Evolutionary conservation across 2,888 invertebrate species (phyloP).

Genomic region (Apocheima hispidaria): DNA sequence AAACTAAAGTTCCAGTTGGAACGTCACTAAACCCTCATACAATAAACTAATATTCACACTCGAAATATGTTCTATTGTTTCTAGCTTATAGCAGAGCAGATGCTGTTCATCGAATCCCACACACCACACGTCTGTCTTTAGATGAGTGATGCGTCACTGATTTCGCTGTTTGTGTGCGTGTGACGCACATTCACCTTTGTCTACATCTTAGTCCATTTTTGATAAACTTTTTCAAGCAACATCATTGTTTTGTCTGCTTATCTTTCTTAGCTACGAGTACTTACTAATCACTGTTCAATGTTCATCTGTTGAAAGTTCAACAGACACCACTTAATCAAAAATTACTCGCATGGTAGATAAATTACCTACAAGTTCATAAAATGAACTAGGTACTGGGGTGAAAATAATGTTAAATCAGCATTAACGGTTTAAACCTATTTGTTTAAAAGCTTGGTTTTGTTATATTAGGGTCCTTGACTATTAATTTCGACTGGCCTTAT

Average conservation of each 20-base stretch:
- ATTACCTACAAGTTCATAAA: too few species aligned
- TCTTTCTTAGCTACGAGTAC: not conserved
- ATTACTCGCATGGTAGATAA: not conserved
- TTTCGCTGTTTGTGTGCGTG: slow-evolving; percentile 24
- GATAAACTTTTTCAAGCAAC: slow-evolving; percentile 19
- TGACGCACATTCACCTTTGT: slow-evolving; percentile 23
- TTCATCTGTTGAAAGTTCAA: slow-evolving; percentile 10
- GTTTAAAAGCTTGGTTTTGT: too few species aligned
- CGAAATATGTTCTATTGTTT: slow-evolving; percentile 22
- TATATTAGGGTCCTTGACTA: too few species aligned
- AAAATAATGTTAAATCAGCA: too few species aligned
- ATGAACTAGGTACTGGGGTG: too few species aligned
- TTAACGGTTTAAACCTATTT: too few species aligned
- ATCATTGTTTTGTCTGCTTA: slow-evolving; percentile 23
- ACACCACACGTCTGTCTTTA: slow-evolving; percentile 21
- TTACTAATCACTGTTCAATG: slow-evolving; percentile 8
- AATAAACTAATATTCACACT: not conserved
- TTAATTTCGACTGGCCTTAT: too few species aligned
- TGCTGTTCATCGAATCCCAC: slow-evolving; percentile 26
- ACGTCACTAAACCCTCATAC: slow-evolving; percentile 2
- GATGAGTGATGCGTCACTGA: slow-evolving; percentile 31
- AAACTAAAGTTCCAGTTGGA: not conserved
- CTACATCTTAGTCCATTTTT: slow-evolving; percentile 24
- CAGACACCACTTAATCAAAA: not conserved
- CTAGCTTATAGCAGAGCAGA: slow-evolving; percentile 18